Percentiles rank a stretch among this genome's conserved stretches.
phyloP scores from a whole-genome alignment of 2,888 invertebrate species.

The Eucera pruinosa region DNA sequence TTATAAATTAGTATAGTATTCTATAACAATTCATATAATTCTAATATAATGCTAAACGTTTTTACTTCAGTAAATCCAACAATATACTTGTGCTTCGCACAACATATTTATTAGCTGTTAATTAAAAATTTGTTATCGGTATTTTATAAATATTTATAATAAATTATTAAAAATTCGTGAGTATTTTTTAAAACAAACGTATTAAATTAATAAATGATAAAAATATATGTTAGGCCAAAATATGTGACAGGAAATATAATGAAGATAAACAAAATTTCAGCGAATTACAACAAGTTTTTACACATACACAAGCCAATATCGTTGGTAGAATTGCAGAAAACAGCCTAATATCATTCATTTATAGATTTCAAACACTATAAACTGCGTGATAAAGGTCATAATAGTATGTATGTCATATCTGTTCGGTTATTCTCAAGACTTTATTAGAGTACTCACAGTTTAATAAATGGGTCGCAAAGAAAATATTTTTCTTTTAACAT shows the following conservation, averaged over 20 bases:
- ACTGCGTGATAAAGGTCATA: neutral
- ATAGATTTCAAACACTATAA: neutral
- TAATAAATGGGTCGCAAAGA: constrained; percentile 55
- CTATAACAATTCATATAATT: constrained; percentile 11
- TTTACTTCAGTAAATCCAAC: neutral
- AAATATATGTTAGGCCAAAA: constrained; percentile 13
- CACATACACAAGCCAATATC: neutral
- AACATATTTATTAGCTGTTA: constrained; percentile 1
- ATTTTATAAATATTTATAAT: neutral
- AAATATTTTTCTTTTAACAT: constrained; percentile 68
- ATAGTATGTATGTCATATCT: neutral
- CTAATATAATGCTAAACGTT: constrained; percentile 5
- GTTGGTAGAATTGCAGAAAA: constrained; percentile 24
- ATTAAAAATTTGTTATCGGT: constrained; percentile 9
- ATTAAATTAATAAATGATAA: constrained; percentile 22
- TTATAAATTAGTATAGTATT: constrained; percentile 20
- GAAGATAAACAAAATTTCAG: constrained; percentile 1
- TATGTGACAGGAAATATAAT: constrained; percentile 8
- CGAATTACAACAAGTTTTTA: constrained; percentile 7
- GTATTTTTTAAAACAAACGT: constrained; percentile 6
- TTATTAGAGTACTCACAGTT: neutral
- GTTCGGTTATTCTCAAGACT: neutral
- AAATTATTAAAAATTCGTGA: constrained; percentile 5
- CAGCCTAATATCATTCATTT: neutral
- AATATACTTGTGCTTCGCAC: constrained; percentile 24